Evolutionary conservation across 1,140 invertebrate species (phyloP).

Genomic region (Trachymyrmex septentrionalis): DNA sequence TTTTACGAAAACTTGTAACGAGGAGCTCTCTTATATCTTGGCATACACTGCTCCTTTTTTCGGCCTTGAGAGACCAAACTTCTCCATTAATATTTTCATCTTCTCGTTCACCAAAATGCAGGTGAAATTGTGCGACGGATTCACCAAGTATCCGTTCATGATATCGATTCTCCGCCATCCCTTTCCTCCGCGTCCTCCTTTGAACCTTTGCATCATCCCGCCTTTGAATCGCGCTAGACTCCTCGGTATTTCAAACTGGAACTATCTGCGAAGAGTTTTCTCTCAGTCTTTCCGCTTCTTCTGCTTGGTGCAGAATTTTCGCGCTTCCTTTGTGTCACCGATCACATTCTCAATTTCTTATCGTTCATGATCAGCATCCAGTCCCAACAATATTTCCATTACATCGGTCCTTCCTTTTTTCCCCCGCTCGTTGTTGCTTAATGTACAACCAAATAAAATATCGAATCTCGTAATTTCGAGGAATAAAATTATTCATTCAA

Average conservation of each 20-base stretch:
- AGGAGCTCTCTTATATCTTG: background rate
- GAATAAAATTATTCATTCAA: constrained; percentile 27
- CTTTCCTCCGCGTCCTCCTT: constrained; percentile 24
- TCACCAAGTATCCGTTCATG: constrained; percentile 23
- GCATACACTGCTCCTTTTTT: background rate
- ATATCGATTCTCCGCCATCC: constrained; percentile 64
- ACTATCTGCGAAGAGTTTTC: constrained; percentile 45
- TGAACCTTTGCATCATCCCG: constrained; percentile 42
- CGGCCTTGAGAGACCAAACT: background rate
- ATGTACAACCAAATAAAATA: background rate
- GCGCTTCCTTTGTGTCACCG: constrained; percentile 43
- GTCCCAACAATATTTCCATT: constrained; percentile 5
- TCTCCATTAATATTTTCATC: constrained; percentile 49
- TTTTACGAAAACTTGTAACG: background rate
- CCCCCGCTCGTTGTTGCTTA: background rate
- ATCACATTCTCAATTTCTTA: constrained; percentile 54
- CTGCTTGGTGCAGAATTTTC: constrained; percentile 39
- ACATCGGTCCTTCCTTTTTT: background rate
- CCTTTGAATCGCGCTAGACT: constrained; percentile 57
- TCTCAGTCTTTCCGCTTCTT: constrained; percentile 31
- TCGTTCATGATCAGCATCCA: constrained; percentile 17
- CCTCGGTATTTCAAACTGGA: constrained; percentile 51
- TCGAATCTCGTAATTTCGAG: background rate
- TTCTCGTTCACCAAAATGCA: constrained; percentile 29
- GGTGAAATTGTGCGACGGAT: constrained; percentile 48